Conservation (phyloP, 2,888 invertebrate species). For the Melanostoma scalare region DNA sequence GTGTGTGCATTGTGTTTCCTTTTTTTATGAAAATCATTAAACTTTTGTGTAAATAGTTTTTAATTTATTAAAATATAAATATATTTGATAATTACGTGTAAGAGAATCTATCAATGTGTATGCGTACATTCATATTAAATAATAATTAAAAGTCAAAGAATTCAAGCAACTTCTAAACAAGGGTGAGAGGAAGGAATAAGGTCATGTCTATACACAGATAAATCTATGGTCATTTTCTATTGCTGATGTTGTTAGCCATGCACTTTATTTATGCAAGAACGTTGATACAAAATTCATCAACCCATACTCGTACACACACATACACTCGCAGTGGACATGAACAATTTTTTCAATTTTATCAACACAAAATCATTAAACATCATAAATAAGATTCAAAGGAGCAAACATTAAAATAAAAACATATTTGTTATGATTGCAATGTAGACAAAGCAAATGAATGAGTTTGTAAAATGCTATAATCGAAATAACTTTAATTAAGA, state of each 20-base stretch:
- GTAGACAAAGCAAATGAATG: constrained; percentile 19
- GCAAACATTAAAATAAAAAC: constrained; percentile 9
- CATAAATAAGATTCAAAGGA: constrained; percentile 31
- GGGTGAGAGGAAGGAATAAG: constrained; percentile 36
- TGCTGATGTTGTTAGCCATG: constrained; percentile 6
- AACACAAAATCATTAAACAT: constrained; percentile 21
- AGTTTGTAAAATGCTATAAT: constrained; percentile 24
- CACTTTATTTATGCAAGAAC: constrained; percentile 25
- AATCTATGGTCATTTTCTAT: background rate
- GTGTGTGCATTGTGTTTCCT: constrained; percentile 61
- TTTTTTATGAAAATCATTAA: constrained; percentile 68
- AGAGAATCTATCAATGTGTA: constrained; percentile 68
- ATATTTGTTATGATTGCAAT: constrained; percentile 42
- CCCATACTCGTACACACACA: constrained; percentile 1
- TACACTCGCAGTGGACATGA: constrained; percentile 21
- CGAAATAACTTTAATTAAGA: constrained; percentile 21
- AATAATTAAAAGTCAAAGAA: constrained; percentile 22
- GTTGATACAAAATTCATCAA: constrained; percentile 10
- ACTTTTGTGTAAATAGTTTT: constrained; percentile 73
- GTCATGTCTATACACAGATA: background rate
- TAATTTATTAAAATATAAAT: constrained; percentile 73
- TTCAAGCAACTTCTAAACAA: constrained; percentile 51
- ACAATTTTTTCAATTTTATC: constrained; percentile 23
- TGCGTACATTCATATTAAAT: constrained; percentile 45
- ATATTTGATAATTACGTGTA: constrained; percentile 71